Evolutionary conservation across 1,140 invertebrate species (phyloP).

Genomic region (Brachionus plicatilis): DNA sequence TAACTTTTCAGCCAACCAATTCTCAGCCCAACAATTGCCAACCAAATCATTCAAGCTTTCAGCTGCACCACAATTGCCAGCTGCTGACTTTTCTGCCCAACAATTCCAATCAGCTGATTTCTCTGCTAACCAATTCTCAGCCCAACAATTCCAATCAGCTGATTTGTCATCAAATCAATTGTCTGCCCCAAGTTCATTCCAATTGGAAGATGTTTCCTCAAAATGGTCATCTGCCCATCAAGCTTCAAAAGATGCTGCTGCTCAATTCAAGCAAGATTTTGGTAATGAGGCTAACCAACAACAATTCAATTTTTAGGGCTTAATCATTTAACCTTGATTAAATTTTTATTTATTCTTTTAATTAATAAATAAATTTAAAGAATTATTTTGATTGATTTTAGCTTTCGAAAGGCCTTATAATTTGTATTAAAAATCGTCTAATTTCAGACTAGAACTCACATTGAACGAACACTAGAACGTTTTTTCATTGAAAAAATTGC

Average conservation of each 20-base stretch:
- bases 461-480: too few relatives aligned
- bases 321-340: background rate
- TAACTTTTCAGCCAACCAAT: background rate
- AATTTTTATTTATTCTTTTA: background rate
- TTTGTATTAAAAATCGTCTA: too few relatives aligned
- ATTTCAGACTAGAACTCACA: too few relatives aligned
- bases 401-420: too few relatives aligned
- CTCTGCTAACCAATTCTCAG: background rate
- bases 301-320: background rate
- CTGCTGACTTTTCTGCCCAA: background rate
- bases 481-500: too few relatives aligned
- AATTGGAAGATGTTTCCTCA: background rate
- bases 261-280: background rate
- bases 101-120: background rate
- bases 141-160: background rate
- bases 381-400: too few relatives aligned
- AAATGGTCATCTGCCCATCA: background rate
- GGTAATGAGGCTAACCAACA: background rate
- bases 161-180: background rate
- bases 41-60: background rate
- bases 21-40: background rate
- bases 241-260: background rate
- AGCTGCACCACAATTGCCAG: background rate
- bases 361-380: too few relatives aligned
- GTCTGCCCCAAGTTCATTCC: conserved; percentile 1